Conservation (phyloP, 2,113 vertebrate species). For the Rafetus swinhoei region DNA sequence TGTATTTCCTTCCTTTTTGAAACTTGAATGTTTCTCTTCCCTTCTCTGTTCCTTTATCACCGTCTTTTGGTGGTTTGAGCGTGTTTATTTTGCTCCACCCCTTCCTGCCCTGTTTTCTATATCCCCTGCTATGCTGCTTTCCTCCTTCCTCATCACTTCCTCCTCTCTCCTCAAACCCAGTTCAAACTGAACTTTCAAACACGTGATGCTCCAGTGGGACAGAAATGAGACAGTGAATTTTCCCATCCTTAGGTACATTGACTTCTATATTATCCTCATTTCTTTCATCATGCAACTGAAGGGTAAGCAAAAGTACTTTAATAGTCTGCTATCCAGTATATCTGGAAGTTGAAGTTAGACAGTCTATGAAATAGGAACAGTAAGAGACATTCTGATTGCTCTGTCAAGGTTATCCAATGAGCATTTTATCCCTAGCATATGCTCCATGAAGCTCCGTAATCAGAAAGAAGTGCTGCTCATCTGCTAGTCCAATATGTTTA, state of each 20-base stretch:
- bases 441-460: background rate
- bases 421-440: background rate
- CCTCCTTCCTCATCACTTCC: background rate
- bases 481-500: background rate
- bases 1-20: background rate
- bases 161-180: background rate
- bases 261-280: background rate
- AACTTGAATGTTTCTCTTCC: background rate
- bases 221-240: background rate
- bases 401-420: background rate
- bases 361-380: background rate
- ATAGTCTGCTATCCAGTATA: background rate
- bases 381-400: background rate
- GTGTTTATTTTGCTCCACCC: accelerated
- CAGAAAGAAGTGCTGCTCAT: background rate
- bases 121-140: background rate
- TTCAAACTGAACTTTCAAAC: background rate
- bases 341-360: background rate
- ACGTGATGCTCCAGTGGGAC: background rate
- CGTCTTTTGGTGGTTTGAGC: background rate
- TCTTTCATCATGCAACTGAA: background rate
- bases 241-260: background rate
- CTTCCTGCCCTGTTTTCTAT: background rate
- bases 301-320: background rate
- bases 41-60: background rate